Percentiles rank a stretch among this genome's conserved stretches.
Evolutionary conservation across 2,797 vertebrate species (phyloP).

Genomic region (Alosa sapidissima): DNA sequence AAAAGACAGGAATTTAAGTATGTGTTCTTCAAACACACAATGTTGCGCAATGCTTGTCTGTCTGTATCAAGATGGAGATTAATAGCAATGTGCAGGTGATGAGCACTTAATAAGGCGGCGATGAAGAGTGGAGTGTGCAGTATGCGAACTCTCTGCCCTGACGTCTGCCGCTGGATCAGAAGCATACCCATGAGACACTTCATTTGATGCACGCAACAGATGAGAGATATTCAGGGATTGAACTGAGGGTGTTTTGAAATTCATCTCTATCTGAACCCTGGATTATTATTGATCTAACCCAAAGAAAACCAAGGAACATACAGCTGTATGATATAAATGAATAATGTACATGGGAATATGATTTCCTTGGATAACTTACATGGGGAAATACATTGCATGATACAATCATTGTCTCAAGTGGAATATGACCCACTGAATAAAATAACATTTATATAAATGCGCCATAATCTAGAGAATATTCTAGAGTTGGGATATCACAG

Average conservation of each 20-base stretch:
- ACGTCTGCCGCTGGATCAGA: neutral
- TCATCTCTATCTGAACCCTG: neutral
- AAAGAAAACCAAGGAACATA: neutral
- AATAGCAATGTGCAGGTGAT: conserved; percentile 1
- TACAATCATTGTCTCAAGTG: neutral
- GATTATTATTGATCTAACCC: no score
- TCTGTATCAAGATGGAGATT: neutral
- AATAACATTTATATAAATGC: no score
- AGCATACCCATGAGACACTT: neutral
- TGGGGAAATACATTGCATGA: neutral
- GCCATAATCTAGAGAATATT: no score
- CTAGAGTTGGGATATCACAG: no score
- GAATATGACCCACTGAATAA: neutral
- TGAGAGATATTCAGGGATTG: neutral
- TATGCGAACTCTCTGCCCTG: neutral
- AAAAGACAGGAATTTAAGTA: conserved; percentile 62
- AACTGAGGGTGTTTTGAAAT: neutral
- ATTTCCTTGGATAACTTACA: neutral
- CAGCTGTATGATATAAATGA: neutral
- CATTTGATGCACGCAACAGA: neutral
- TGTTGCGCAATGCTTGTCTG: conserved; percentile 52
- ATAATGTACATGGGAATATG: neutral
- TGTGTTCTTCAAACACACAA: conserved; percentile 40
- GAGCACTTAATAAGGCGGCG: neutral
- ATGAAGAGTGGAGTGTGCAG: neutral